Base-by-base conservation (phyloP, 2,797 vertebrate genomes). In the Tiaroga cobitis region DNA sequence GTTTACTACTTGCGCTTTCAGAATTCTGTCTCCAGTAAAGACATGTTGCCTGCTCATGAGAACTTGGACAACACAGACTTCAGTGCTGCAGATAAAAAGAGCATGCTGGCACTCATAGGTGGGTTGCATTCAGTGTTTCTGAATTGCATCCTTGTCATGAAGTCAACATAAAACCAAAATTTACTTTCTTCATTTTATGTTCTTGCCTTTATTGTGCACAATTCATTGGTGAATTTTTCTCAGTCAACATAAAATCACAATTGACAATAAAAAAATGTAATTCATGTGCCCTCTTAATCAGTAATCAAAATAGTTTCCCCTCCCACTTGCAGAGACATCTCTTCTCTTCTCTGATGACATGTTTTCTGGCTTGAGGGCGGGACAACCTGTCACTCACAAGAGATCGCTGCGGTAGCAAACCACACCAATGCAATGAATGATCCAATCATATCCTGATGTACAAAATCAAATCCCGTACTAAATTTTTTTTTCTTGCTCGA, bases 31-130 rank as follows among this genome's bases (percentile, higher is more conserved):
- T 93, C 94, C 69, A 95, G 92, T 1, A 94, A 96, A 95, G 97
- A 97, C 81, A 95, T 96, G 41, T 72, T 97, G 79, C 92, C 95
- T 18, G 96, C 96, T 82, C 93, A 96, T 67, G 97, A 98, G 90
- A 96, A 97, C 88, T 94, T 99, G 94, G 97, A 98, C 94, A 98
- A 98, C 89, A 97, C 95, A 0, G 95, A 96, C 61, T 97, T 97
- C 91, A 94, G 94, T 91, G 93, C 92, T 4, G 84, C 94, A n/a
- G 97, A 98, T 86, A 96, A 95, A 80, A 98, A 97, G 93, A 97
- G 92, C 10, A 93, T 93, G 89, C 92, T 97, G 69, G 94, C 96
- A 83, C 88, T 97, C 86, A 94, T 96, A 94, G 97, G 97, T 99
- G 93, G 95, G 92, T 85, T 41, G 9, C 2, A 32, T 10, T 7